A percentile compares a stretch with the other conserved stretches of the same genome.
Conservation (phyloP, 1,140 invertebrate species). For the Cydia fagiglandana region DNA sequence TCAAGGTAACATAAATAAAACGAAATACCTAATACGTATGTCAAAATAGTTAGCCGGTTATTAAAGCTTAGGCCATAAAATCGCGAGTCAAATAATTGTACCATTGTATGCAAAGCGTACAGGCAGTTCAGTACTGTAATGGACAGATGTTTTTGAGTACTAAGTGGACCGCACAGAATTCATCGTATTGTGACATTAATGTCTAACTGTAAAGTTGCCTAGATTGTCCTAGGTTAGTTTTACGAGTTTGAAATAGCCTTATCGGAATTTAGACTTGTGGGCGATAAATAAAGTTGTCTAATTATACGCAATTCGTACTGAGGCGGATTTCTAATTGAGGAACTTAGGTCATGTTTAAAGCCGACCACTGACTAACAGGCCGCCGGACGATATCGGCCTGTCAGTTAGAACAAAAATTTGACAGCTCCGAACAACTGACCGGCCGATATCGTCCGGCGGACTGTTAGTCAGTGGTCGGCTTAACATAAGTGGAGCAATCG, state of each 20-base stretch:
- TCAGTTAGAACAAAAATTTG: too few relatives aligned
- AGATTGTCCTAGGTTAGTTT: constrained; percentile 25
- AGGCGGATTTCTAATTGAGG: not conserved
- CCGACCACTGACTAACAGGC: too few relatives aligned
- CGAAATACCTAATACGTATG: constrained; percentile 14
- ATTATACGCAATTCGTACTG: constrained; percentile 17
- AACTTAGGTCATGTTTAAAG: not conserved
- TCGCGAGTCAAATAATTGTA: constrained; percentile 60
- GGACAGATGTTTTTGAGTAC: constrained; percentile 62
- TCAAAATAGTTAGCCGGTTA: constrained; percentile 29
- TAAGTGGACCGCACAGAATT: constrained; percentile 67
- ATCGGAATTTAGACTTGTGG: constrained; percentile 18
- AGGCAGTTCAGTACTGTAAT: constrained; percentile 59
- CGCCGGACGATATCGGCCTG: too few relatives aligned
- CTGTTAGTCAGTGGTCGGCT: too few relatives aligned
- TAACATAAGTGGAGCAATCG: not conserved
- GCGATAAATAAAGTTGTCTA: not conserved
- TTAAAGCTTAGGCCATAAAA: constrained; percentile 47
- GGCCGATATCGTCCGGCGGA: too few relatives aligned
- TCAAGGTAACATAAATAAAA: not conserved
- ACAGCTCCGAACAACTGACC: too few relatives aligned
- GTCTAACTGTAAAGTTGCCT: constrained; percentile 3
- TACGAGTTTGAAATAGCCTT: constrained; percentile 8
- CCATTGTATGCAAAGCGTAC: constrained; percentile 73
- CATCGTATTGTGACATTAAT: not conserved